Evolutionary conservation across 2,113 vertebrate species (phyloP), one percentile per base, ranked within the genome.

Genomic region (Pterocles gutturalis): DNA sequence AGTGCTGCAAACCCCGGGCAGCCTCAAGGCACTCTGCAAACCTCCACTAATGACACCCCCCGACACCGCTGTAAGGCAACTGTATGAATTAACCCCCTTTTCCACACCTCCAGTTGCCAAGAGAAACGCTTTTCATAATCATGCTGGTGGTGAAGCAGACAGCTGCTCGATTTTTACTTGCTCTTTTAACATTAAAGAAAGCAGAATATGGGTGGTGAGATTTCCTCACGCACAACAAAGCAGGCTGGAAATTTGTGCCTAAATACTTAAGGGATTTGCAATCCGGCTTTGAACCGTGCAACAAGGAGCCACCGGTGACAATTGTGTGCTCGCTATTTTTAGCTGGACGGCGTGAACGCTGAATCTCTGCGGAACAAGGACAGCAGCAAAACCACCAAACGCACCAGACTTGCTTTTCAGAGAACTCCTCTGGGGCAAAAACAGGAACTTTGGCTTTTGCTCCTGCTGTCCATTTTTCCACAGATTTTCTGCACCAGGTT

Each of bases 91-190:
- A 73, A 49, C 60, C 60, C 58, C 13, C 46, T 9, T 80, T 73
- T 77, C 75, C 93, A 88, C 87, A 83, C 41, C 85, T 86, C 18
- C 24, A 34, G 67, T 88, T 93, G 90, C 88, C 92, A 94, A 65
- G 92, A 95, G 92, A 94, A 93, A 95, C 0, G 7, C 55, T 71
- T 80, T 51, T 70, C 11, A 3, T 61, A n/a, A 51, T 33, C 26
- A 8, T 18, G n/a, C 64, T 2, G 7, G 51, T 54, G 49, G 80
- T 41, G 86, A 78, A 48, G 77, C 21, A n/a, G 36, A 41, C 55
- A 78, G 89, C 76, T 92, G 60, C 72, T 92, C 10, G 0, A 5
- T 91, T 94, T 94, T 57, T 31, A 6, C 55, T 83, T 73, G 49
- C 71, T 83, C 60, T 45, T 94, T 38, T 48, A 71, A 48, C 69